Conservation (phyloP, 2,888 invertebrate genomes). For the Stenotaenia linearis region DNA sequence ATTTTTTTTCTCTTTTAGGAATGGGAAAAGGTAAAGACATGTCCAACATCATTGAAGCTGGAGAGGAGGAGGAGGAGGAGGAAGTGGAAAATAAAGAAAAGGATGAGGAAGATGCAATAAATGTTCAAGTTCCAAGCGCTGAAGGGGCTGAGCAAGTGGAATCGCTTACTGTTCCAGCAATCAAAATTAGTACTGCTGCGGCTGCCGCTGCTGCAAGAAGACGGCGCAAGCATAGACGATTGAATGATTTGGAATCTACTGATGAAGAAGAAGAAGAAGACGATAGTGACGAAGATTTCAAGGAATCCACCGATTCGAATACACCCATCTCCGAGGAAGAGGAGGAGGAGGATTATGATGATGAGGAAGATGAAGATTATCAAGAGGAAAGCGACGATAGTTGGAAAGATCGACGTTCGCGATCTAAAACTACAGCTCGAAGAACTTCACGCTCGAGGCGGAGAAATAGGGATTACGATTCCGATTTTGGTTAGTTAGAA, state of each 20-base stretch:
- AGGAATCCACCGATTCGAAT: conserved; percentile 57
- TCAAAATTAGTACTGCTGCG: not conserved
- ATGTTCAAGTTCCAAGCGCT: too few species aligned
- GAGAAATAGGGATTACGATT: conserved; percentile 43
- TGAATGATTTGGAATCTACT: conserved; percentile 73
- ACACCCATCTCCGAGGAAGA: conserved; percentile 51
- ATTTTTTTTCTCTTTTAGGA: too few species aligned
- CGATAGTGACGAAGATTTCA: conserved; percentile 76
- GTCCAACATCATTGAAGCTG: conserved; percentile 74
- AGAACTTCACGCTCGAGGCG: conserved; percentile 32
- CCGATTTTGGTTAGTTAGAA: conserved; percentile 57
- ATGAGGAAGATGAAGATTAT: conserved; percentile 41
- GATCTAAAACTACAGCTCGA: conserved; percentile 35
- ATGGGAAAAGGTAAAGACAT: conserved; percentile 87
- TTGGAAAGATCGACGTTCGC: conserved; percentile 39
- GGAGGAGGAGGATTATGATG: conserved; percentile 52
- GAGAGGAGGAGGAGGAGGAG: conserved; percentile 55
- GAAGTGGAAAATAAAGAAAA: not conserved
- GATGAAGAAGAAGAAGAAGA: conserved; percentile 72
- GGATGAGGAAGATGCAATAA: conserved; percentile 42
- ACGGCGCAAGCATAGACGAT: conserved; percentile 62
- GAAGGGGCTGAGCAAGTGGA: not conserved
- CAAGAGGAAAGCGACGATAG: conserved; percentile 53
- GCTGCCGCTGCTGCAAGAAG: conserved; percentile 40
- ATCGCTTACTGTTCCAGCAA: not conserved